Base-by-base conservation (phyloP, 92 coral and sea anemone species). In the Paramuricea clavata region DNA sequence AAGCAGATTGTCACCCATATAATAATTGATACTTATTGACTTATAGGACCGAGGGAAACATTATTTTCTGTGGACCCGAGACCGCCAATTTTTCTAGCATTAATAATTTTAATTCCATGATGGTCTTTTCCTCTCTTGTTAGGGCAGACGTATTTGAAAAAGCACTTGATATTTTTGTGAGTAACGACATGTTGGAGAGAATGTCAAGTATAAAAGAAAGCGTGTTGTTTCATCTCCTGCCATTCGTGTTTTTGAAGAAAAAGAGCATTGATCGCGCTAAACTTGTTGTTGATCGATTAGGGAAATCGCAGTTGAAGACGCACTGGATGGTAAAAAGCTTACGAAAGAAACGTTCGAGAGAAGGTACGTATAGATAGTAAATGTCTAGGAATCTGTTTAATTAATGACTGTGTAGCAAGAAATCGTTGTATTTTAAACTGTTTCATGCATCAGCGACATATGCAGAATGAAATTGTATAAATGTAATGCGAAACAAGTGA, bases 91-190 rank as follows among this genome's bases (percentile, higher is more conserved):
- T n/a, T n/a, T n/a, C n/a, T 39, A 4, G 44, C 44, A 39, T 39
- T 10, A 4, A 39, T 4, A 39, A 39, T 39, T 10, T 4, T 39
- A 39, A 10, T 39, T 39, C 10, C 44, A 39, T 39, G 30, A 5
- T 61, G 1, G 12, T 61, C 25, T 0, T 15, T 13, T 33, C n/a
- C 54, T 79, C 12, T 60, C 36, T 33, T 56, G 25, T 39, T 39
- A 79, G 84, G 84, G 1, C 57, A 16, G 44, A 59, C 32, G 84
- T 79, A 19, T 79, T 79, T 79, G 72, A 61, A 32, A 59, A 79
- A 35, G 56, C 73, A 11, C 28, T 79, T 28, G 36, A 22, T 59
- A 41, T 79, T 39, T n/a, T 79, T 22, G 59, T 79, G 17, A 59
- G 84, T 79, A 56, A 79, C 39, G 57, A 35, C 9, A 22, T 79